These are phyloP conservation scores for Drosophila nr. medialis DNA, from an alignment of 2,888 invertebrate species.

Conservation along the genomic window DNA sequence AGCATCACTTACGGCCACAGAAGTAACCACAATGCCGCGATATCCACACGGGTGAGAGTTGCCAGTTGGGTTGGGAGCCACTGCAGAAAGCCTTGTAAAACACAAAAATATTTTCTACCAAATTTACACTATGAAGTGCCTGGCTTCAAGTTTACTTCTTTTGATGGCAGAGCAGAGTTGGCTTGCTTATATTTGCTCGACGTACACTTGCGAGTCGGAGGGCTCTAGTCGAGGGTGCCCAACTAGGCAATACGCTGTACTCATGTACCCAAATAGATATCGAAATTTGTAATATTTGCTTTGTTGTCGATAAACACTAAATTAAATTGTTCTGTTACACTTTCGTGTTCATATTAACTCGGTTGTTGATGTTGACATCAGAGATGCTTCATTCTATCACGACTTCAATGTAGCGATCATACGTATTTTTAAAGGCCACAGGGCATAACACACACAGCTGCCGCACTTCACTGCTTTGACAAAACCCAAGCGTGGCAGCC, in stretches of 20 bases:
- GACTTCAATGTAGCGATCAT: not conserved
- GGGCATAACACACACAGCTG: conserved; percentile 29
- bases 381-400: not conserved
- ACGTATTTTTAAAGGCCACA: not conserved
- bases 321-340: not conserved
- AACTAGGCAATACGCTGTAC: not conserved
- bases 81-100: conserved; percentile 70
- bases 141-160: conserved; percentile 42
- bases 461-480: conserved; percentile 73
- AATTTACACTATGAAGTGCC: conserved; percentile 74
- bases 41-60: conserved; percentile 20
- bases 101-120: conserved; percentile 73
- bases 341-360: not conserved
- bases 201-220: conserved; percentile 6
- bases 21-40: conserved; percentile 45
- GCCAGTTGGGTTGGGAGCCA: conserved; percentile 21
- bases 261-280: not conserved
- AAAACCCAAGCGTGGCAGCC: conserved; percentile 63
- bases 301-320: not conserved
- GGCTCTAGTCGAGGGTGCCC: not conserved
- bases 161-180: conserved; percentile 68
- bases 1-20: conserved; percentile 48
- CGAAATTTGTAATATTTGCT: not conserved
- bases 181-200: conserved; percentile 27
- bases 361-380: not conserved